Conservation (phyloP, 2,113 vertebrate genomes). For the Embiotoca jacksoni region DNA sequence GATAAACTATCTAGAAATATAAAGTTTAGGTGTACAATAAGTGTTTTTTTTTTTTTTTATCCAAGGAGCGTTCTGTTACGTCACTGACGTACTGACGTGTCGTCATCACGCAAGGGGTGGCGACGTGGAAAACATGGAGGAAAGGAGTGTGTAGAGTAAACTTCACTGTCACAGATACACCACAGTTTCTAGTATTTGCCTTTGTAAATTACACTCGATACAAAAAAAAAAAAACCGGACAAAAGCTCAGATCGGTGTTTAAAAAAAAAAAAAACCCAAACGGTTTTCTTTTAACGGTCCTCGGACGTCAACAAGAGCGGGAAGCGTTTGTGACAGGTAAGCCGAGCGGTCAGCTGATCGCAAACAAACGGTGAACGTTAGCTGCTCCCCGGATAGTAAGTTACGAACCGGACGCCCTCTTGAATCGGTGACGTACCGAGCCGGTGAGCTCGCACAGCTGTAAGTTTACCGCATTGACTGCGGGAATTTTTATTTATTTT, state of each 20-base stretch:
- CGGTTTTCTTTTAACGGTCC: neutral
- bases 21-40: too few relatives aligned
- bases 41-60: too few relatives aligned
- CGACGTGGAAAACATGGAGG: conserved; percentile 83
- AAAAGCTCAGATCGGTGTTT: accelerated
- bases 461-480: neutral
- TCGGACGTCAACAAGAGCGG: conserved; percentile 22
- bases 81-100: conserved; percentile 33
- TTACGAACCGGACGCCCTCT: neutral
- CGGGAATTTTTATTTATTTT: too few relatives aligned
- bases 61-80: neutral
- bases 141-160: conserved; percentile 66
- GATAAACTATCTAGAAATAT: too few relatives aligned
- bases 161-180: conserved; percentile 36
- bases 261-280: neutral
- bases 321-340: conserved; percentile 78
- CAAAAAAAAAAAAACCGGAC: neutral
- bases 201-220: too few relatives aligned
- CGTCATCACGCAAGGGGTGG: conserved; percentile 71
- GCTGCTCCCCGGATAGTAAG: conserved; percentile 16
- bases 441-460: neutral
- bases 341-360: conserved; percentile 69
- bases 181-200: neutral
- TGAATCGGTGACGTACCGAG: neutral
- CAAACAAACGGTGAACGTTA: conserved; percentile 45